Conservation (phyloP, 2,113 vertebrate species). For the Lucifuga dentata region DNA sequence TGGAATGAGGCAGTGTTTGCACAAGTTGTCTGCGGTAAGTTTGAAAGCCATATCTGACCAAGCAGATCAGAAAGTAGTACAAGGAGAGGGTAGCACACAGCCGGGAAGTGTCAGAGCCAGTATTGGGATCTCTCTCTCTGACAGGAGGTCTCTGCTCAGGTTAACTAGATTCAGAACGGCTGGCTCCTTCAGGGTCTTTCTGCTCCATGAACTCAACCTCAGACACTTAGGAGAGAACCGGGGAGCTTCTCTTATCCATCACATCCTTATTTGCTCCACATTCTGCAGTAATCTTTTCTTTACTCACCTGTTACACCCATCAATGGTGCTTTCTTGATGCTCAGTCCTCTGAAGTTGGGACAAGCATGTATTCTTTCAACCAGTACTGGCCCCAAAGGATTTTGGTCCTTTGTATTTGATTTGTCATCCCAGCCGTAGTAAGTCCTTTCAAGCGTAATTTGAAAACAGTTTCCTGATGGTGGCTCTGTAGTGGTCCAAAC, state of each 20-base stretch:
- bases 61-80: conserved; percentile 6
- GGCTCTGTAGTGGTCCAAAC: too few relatives aligned
- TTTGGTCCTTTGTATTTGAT: too few relatives aligned
- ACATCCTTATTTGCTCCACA: neutral
- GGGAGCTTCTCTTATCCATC: neutral
- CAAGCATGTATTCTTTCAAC: too few relatives aligned
- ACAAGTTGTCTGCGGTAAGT: conserved; percentile 5
- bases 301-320: conserved; percentile 6
- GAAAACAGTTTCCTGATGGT: too few relatives aligned
- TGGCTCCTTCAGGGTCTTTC: conserved; percentile 26
- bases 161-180: conserved; percentile 65
- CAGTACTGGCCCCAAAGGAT: too few relatives aligned
- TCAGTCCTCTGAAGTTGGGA: conserved; percentile 25
- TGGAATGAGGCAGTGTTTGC: conserved; percentile 1
- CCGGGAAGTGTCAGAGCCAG: conserved; percentile 17
- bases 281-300: neutral
- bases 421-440: too few relatives aligned
- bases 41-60: conserved; percentile 10
- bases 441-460: too few relatives aligned
- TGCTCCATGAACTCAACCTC: conserved; percentile 19
- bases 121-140: conserved; percentile 28
- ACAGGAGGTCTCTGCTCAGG: conserved; percentile 59
- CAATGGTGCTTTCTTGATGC: conserved; percentile 16
- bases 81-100: conserved; percentile 40
- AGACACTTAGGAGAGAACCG: conserved; percentile 8